Conservation (phyloP, 2,888 invertebrate genomes). For the Campoplex nolae region DNA sequence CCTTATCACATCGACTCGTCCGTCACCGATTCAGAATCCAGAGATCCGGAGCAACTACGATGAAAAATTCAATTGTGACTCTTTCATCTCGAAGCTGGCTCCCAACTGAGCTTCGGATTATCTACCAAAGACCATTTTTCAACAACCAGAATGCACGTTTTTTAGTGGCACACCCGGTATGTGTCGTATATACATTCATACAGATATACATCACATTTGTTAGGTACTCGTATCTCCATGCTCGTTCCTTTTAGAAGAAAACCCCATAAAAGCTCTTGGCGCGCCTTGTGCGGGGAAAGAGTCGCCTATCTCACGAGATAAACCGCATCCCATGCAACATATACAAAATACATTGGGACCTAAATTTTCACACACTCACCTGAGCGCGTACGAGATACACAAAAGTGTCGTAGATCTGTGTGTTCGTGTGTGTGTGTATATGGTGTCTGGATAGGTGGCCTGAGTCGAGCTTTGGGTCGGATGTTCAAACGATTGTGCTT, state of each 20-base stretch:
- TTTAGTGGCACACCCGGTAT: not conserved
- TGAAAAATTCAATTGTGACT: too few species aligned
- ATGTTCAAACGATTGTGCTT: constrained; percentile 58
- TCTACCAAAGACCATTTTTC: not conserved
- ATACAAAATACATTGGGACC: constrained; percentile 24
- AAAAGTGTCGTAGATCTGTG: not conserved
- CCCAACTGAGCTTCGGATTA: not conserved
- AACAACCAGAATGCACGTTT: not conserved
- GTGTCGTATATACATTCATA: not conserved
- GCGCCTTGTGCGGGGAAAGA: constrained; percentile 30
- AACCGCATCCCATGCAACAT: constrained; percentile 55
- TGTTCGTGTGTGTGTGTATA: constrained; percentile 1
- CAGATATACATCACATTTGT: constrained; percentile 26
- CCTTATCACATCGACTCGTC: not conserved
- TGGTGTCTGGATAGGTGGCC: constrained; percentile 27
- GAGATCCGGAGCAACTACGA: too few species aligned
- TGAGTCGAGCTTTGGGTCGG: constrained; percentile 57
- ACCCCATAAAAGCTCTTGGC: constrained; percentile 63
- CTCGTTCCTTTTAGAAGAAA: constrained; percentile 53
- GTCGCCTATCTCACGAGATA: constrained; percentile 56
- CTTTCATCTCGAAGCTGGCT: not conserved
- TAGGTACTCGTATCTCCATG: constrained; percentile 51
- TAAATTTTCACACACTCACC: not conserved
- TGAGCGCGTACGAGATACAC: not conserved
- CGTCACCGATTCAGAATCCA: too few species aligned